Base-by-base conservation (phyloP, 2,113 vertebrate genomes). In the Tychaedon coryphoeus region DNA sequence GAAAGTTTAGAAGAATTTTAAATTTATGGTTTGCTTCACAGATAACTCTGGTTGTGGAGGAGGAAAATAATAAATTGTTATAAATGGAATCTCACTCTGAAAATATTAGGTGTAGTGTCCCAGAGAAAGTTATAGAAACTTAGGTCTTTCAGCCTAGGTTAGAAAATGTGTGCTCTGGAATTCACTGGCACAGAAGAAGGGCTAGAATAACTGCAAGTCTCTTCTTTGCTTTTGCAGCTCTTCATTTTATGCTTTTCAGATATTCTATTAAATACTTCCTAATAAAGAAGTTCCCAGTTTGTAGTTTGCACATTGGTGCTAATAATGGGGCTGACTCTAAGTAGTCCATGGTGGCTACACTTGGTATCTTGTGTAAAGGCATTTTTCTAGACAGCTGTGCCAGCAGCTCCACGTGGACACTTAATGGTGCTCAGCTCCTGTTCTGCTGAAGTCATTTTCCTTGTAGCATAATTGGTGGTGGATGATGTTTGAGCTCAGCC, bases 391-490 rank as follows among this genome's bases (percentile, higher is more conserved):
- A 38, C 57, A 75, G 40, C 26, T 40, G 81, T 80, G 57, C 36
- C 38, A 67, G 34, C 43, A 76, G 42, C 56, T 62, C 31, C 25
- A 0, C 22, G 34, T 28, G 61, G 11, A 9, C 33, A 8, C 13
- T 50, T n/a, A 8, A 42, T 28, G 18, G 10, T 40, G 51, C 40
- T 54, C 23, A 69, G 43, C 19, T 54, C 11, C 78, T 45, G 31
- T 66, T 82, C 25, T 9, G 1, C 48, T 51, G 61, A 26, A 51
- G 51, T 64, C 8, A 2, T 20, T 58, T 66, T 29, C 45, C 33
- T 18, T 28, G 5, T 4, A 5, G 16, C 14, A 5, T 12, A 0
- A 0, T 5, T 34, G 19, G 23, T 3, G 11, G 12, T 56, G 45
- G 29, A 4, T 13, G 34, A 16, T 72, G 57, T 53, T 36, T 42